phyloP scores from a whole-genome alignment of 2,113 vertebrate species.

The Neotoma lepida region DNA sequence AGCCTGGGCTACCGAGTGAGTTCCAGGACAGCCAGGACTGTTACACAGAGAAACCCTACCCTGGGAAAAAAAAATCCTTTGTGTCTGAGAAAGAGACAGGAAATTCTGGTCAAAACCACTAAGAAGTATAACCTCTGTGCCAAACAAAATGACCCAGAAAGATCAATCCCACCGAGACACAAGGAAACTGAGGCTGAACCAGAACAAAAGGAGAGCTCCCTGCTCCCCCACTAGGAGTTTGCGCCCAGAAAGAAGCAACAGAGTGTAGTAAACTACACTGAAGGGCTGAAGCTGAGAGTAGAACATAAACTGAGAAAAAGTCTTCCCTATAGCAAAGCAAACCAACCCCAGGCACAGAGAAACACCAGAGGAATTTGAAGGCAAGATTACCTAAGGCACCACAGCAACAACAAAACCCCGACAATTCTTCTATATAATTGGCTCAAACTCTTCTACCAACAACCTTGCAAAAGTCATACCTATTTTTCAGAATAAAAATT shows the following conservation, averaged over 20 bases:
- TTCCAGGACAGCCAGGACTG: no score
- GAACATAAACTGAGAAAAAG: constrained; percentile 32
- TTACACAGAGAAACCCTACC: no score
- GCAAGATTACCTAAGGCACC: background rate
- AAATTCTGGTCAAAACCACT: constrained; percentile 38
- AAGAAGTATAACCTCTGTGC: background rate
- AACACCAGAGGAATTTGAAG: constrained; percentile 44
- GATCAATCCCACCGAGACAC: background rate
- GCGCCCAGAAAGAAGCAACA: background rate
- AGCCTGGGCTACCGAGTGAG: no score
- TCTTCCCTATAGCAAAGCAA: constrained; percentile 7
- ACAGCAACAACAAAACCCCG: constrained; percentile 57
- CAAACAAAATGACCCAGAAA: constrained; percentile 10
- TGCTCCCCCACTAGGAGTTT: background rate
- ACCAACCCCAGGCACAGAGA: background rate
- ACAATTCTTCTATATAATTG: background rate
- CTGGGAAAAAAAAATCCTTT: background rate
- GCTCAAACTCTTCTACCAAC: constrained; percentile 21
- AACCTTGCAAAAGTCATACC: background rate
- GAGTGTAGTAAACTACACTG: background rate
- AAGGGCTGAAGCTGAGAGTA: background rate
- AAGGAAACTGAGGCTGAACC: constrained; percentile 1
- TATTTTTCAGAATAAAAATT: background rate
- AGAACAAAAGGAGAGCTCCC: background rate
- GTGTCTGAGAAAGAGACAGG: background rate